Evolutionary conservation across 2,888 invertebrate genomes (phyloP), one percentile per base, ranked within the genome.

Genomic region (Drosophila antonietae): DNA sequence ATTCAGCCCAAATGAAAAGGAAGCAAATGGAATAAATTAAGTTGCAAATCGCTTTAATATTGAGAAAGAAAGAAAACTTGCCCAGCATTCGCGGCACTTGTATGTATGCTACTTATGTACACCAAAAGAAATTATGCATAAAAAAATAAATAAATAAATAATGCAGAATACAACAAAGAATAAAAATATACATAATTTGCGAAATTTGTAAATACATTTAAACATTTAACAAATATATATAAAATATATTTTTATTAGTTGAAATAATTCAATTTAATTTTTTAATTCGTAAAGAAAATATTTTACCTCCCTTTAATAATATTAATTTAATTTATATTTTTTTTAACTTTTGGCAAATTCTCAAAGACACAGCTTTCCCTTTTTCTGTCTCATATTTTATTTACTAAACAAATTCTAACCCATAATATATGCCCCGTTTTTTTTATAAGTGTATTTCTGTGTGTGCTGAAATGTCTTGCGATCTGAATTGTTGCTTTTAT

Each of bases 31-130:
- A 82, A 85, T 87, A 85, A 85, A 83, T 85, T 87, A 82, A 82
- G 76, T 78, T 76, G 75, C 62, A 84, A 81, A 76, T 78, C 82
- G 76, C 78, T 82, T 87, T 87, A 82, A 82, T 76, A 84, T 80
- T 70, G 62, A 14, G 18, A 37, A 31, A 35, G 23, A 49, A 49
- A 55, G 28, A 33, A 64, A 39, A 41, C 35, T 39, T 35, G 28
- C 14, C 35, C 39, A 18, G 15, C 31, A 56, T 39, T 35, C 41
- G 20, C 37, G 55, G 18, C 35, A 62, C 15, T 55, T 44, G 47
- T 59, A 44, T 18, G 44, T 55, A 15, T 52, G 23, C 43, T 31
- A 28, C 37, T 28, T 39, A 68, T 15, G 20, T 37, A 23, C 33
- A 57, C 57, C 15, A 3, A 35, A 12, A 56, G 31, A 41, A 56